phyloP scores from a whole-genome alignment of 2,797 vertebrate species.

The Sebastes cheni region DNA sequence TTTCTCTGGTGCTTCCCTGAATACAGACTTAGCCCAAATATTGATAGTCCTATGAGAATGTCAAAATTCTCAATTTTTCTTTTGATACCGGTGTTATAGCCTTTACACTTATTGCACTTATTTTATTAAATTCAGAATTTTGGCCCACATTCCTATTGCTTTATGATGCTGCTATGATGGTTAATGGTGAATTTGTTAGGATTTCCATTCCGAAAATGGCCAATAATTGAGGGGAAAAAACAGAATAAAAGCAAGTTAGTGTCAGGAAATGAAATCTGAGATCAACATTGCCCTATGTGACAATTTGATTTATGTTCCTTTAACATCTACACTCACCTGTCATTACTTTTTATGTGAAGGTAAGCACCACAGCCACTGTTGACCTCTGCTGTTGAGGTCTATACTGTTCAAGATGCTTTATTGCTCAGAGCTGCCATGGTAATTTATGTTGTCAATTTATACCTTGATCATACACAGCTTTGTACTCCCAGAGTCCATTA shows the following conservation, averaged over 20 bases:
- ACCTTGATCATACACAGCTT: constrained; percentile 25
- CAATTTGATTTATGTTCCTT: constrained; percentile 11
- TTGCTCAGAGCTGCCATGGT: constrained; percentile 11
- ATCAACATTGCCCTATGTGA: neutral
- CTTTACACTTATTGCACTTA: neutral
- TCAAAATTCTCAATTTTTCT: neutral
- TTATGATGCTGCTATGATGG: neutral
- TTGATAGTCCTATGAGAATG: neutral
- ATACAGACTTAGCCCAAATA: neutral
- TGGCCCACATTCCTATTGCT: neutral
- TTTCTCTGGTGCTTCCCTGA: neutral
- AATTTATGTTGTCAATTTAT: constrained; percentile 44
- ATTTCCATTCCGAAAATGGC: neutral
- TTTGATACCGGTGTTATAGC: neutral
- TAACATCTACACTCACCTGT: constrained; percentile 15
- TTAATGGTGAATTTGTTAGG: neutral
- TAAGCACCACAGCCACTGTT: constrained; percentile 28
- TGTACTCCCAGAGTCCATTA: neutral
- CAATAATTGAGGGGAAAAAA: neutral
- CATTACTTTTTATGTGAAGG: constrained; percentile 44
- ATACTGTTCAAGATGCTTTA: constrained; percentile 37
- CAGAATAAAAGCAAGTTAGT: neutral
- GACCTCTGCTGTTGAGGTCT: constrained; percentile 19
- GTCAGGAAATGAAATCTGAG: neutral
- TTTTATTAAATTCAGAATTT: neutral